These are phyloP conservation scores for Dasypolia templi DNA, from an alignment of 2,888 invertebrate species.

Conservation along the genomic window DNA sequence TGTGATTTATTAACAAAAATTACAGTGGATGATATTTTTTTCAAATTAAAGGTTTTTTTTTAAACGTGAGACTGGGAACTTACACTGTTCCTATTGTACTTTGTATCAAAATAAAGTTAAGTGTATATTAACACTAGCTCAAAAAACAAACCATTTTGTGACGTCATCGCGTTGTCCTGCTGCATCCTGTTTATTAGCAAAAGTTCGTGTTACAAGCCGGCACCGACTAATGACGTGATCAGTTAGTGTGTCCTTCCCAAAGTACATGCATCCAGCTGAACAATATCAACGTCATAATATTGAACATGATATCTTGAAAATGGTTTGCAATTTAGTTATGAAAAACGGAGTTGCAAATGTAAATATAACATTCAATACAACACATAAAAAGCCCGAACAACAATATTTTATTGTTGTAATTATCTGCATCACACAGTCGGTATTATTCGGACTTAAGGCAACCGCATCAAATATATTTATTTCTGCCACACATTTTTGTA, in stretches of 20 bases:
- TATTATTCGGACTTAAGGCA: too few species aligned
- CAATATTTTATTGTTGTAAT: too few species aligned
- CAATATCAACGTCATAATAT: slow-evolving; percentile 26
- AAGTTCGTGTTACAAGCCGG: slow-evolving; percentile 58
- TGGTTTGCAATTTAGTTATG: neutral
- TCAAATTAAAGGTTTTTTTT: neutral
- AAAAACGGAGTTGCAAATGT: neutral
- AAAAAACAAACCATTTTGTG: slow-evolving; percentile 16
- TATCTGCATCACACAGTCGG: too few species aligned
- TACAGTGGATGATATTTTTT: neutral
- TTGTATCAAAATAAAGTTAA: neutral
- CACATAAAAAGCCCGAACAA: too few species aligned
- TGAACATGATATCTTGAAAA: slow-evolving; percentile 27
- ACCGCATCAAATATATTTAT: too few species aligned
- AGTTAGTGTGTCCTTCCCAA: slow-evolving; percentile 36
- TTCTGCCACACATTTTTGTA: too few species aligned
- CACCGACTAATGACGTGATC: slow-evolving; percentile 54
- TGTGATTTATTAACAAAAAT: neutral
- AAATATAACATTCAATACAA: neutral
- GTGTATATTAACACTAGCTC: neutral
- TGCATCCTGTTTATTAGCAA: slow-evolving; percentile 53
- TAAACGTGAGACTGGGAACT: neutral
- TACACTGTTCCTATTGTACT: neutral
- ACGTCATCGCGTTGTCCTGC: slow-evolving; percentile 18
- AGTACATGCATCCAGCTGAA: slow-evolving; percentile 33